Base-by-base conservation (phyloP, 1,140 invertebrate genomes). In the Anoplolepis gracilipes region DNA sequence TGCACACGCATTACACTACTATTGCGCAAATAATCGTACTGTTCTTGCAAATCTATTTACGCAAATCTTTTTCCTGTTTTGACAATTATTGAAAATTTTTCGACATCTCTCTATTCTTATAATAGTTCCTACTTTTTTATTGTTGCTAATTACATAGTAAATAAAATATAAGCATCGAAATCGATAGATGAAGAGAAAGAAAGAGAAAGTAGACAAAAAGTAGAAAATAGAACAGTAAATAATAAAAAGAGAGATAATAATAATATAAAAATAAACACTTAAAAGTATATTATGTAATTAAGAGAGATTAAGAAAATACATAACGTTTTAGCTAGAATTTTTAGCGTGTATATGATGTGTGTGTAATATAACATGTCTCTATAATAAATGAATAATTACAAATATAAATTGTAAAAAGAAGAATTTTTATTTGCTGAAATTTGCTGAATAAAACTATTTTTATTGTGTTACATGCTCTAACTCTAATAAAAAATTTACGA, bases 31-130 rank as follows among this genome's bases (percentile, higher is more conserved):
- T 13, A 6, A 22, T 64, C 11, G n/a, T 25, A 19, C 11, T 7
- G 30, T 73, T 53, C 53, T 49, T 22, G 13, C 42, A 42, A 70
- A 75, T 59, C 57, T 22, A 53, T 39, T 84, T 73, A 36, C n/a
- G n/a, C n/a, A n/a, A n/a, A n/a, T n/a, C n/a, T 6, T 30, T 3
- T 22, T 36, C 13, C 10, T 13, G 0, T 8, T 11, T 53, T 55
- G 8, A 59, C 13, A 64, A 10, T 28, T 5, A 13, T 42, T 42
- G 30, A 64, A 8, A 59, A 55, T 11, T 7, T 64, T 25, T n/a
- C 4, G 16, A 64, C 8, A 19, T 77, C 64, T 30, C 25, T 33
- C 42, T 0, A 36, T 67, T 30, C 1, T 57, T 16, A 10, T 11
- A 39, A 79, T 28, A 46, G n/a, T 1, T 11, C 10, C 11, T 57